A percentile compares a stretch with the other conserved stretches of the same genome.
phyloP scores from a whole-genome alignment of 92 coral and sea anemone species.

The Phenganax stokvisi region DNA sequence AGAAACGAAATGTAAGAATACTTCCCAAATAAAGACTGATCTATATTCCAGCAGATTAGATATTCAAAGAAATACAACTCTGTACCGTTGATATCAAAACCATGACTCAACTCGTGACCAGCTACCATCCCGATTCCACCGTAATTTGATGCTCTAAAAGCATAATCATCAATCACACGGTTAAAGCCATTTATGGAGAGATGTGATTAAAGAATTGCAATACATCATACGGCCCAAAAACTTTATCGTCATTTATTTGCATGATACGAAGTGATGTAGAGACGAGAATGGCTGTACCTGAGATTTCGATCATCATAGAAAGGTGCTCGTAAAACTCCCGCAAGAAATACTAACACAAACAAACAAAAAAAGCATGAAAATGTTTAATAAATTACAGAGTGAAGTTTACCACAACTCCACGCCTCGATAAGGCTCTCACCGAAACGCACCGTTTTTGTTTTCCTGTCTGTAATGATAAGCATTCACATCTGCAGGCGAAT shows the following conservation, averaged over 20 bases:
- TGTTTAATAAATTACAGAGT: background rate
- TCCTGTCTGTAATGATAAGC: conserved; percentile 20
- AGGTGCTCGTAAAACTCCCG: conserved; percentile 27
- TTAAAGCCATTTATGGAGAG: too few relatives aligned
- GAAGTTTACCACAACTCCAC: too few relatives aligned
- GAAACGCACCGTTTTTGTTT: conserved; percentile 20
- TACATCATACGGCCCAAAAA: too few relatives aligned
- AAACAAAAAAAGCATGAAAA: background rate
- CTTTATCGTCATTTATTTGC: too few relatives aligned
- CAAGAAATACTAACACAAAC: conserved; percentile 21
- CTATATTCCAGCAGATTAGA: too few relatives aligned
- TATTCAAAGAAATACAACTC: background rate
- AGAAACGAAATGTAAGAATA: background rate
- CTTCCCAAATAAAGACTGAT: background rate
- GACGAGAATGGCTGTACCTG: background rate
- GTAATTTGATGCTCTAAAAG: conserved; percentile 34
- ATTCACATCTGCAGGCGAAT: conserved; percentile 34
- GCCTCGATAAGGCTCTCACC: background rate
- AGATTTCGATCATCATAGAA: conserved; percentile 11
- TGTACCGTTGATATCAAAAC: conserved; percentile 25
- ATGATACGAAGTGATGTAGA: background rate
- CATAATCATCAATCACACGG: too few relatives aligned
- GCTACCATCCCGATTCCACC: conserved; percentile 35
- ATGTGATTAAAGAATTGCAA: too few relatives aligned
- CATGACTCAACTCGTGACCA: conserved; percentile 36